phyloP scores from a whole-genome alignment of 2,113 vertebrate species.

The Catharus fuscescens region DNA sequence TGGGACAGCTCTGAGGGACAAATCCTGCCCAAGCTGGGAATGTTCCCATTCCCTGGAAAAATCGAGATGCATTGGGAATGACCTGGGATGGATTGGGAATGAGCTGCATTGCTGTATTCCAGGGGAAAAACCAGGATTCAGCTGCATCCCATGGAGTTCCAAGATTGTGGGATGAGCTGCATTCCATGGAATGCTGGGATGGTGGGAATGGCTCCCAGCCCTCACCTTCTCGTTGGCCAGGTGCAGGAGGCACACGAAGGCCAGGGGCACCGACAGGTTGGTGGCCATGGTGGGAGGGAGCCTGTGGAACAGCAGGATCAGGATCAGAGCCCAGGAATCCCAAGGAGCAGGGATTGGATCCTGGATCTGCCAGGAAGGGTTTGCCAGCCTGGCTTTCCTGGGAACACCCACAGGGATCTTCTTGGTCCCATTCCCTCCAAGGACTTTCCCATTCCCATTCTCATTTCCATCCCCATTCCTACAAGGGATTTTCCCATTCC shows the following conservation, averaged over 20 bases:
- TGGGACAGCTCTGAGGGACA: background rate
- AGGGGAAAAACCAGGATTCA: too few species aligned
- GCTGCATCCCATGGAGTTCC: too few species aligned
- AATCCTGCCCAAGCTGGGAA: background rate
- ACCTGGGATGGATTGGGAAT: too few species aligned
- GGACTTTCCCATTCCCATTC: too few species aligned
- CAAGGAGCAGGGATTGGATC: background rate
- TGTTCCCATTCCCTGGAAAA: background rate
- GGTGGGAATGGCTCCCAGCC: background rate
- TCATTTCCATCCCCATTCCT: too few species aligned
- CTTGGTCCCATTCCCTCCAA: background rate
- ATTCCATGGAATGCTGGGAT: too few species aligned
- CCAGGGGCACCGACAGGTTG: constrained; percentile 89
- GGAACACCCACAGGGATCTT: background rate
- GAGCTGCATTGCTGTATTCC: too few species aligned
- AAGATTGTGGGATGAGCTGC: too few species aligned
- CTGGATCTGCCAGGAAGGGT: background rate
- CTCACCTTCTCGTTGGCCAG: constrained; percentile 94
- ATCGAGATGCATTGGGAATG: too few species aligned
- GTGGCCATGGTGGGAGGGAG: constrained; percentile 86
- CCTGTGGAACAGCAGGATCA: constrained; percentile 46
- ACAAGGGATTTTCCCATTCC: too few species aligned
- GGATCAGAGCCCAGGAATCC: background rate
- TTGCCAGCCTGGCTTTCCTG: background rate
- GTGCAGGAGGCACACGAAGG: constrained; percentile 90